Conservation (phyloP, 2,888 invertebrate species). For the Drosophila barbarae region DNA sequence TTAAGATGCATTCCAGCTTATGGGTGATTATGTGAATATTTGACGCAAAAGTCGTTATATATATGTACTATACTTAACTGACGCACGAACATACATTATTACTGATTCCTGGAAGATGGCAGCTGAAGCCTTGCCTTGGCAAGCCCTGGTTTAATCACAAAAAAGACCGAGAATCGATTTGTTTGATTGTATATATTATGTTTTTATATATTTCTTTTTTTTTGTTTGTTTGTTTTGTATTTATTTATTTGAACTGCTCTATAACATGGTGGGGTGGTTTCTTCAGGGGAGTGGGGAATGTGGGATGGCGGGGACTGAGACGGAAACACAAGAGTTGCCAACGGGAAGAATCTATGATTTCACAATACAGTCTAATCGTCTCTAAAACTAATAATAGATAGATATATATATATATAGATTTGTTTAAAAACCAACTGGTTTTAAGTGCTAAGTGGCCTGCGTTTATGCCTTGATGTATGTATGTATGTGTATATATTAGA, state of each 20-base stretch:
- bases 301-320: not conserved
- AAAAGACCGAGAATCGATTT: not conserved
- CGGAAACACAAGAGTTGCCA: conserved; percentile 4
- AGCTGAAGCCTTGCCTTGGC: not conserved
- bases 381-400: conserved; percentile 35
- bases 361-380: conserved; percentile 40
- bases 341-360: conserved; percentile 41
- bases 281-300: conserved; percentile 1
- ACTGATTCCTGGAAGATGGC: not conserved
- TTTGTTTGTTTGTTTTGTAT: conserved; percentile 20
- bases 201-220: conserved; percentile 43
- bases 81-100: not conserved
- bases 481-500: conserved; percentile 15
- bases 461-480: conserved; percentile 13
- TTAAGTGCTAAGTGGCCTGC: conserved; percentile 31
- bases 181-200: conserved; percentile 1
- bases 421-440: conserved; percentile 40
- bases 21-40: not conserved
- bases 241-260: conserved; percentile 47
- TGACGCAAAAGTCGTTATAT: not conserved
- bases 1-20: not conserved
- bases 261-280: conserved; percentile 28
- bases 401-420: conserved; percentile 6
- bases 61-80: too few relatives aligned
- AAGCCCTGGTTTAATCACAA: not conserved